phyloP scores from a whole-genome alignment of 1,140 invertebrate genomes.

The Helicoverpa zea region DNA sequence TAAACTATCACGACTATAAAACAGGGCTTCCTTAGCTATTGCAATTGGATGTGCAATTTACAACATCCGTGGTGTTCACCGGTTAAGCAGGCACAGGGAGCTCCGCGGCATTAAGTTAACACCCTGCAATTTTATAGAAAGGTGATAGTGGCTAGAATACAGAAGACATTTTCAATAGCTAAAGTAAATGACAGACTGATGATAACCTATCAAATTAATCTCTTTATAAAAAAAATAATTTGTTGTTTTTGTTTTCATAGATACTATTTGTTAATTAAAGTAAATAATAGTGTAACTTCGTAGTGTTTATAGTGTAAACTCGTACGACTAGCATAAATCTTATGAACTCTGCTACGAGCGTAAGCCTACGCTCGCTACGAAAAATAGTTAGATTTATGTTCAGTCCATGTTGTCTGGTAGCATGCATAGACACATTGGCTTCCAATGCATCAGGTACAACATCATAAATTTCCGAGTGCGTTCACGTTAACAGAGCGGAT shows the following conservation, averaged over 20 bases:
- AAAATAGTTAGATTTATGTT: slow-evolving; percentile 20
- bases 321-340: too few species aligned
- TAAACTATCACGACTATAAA: slow-evolving; percentile 61
- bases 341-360: too few species aligned
- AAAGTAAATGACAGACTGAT: too few species aligned
- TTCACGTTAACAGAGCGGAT: slow-evolving; percentile 61
- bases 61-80: slow-evolving; percentile 50
- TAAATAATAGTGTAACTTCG: too few species aligned
- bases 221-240: too few species aligned
- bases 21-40: slow-evolving; percentile 41
- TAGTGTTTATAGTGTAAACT: too few species aligned
- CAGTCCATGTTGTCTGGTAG: slow-evolving; percentile 1
- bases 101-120: slow-evolving; percentile 32
- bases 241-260: too few species aligned
- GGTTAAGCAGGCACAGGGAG: slow-evolving; percentile 37
- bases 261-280: neutral
- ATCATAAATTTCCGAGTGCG: slow-evolving; percentile 52
- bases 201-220: too few species aligned
- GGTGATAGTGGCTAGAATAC: slow-evolving; percentile 10
- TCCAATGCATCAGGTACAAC: slow-evolving; percentile 37
- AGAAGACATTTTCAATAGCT: too few species aligned
- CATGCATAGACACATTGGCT: slow-evolving; percentile 13
- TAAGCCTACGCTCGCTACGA: neutral
- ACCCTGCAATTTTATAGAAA: neutral
- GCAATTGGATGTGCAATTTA: slow-evolving; percentile 53